Percentiles rank a stretch among this genome's conserved stretches.
Evolutionary conservation across 1,140 invertebrate genomes (phyloP).

Genomic region (Ips nitidus): DNA sequence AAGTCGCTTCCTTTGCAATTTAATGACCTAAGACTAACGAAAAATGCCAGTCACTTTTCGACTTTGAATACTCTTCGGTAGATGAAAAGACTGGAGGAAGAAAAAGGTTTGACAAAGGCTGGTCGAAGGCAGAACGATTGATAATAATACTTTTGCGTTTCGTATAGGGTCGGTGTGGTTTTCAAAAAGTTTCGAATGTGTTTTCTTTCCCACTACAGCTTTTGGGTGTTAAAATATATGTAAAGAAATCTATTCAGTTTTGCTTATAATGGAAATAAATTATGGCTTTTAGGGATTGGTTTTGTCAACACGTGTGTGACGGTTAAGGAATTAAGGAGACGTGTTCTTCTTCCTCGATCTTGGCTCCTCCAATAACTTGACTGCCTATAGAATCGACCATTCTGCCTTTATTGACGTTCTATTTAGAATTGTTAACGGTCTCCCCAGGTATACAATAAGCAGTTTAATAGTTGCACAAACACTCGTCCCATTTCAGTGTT

Average conservation of each 20-base stretch:
- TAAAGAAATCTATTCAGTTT: slow-evolving; percentile 41
- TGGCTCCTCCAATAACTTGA: no score
- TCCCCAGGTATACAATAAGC: no score
- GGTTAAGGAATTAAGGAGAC: slow-evolving; percentile 31
- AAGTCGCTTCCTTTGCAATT: slow-evolving; percentile 22
- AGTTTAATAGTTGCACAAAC: no score
- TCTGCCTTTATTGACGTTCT: no score
- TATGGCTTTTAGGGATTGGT: slow-evolving; percentile 39
- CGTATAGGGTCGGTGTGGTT: slow-evolving; percentile 42
- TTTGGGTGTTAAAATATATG: slow-evolving; percentile 39
- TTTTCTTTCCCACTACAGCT: slow-evolving; percentile 37
- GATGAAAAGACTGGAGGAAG: slow-evolving; percentile 1
- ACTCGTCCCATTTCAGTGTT: no score
- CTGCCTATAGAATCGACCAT: no score
- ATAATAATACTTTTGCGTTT: slow-evolving; percentile 27
- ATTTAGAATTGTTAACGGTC: no score
- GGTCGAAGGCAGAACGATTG: slow-evolving; percentile 32
- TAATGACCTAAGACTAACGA: slow-evolving; percentile 31
- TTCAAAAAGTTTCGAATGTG: slow-evolving; percentile 39
- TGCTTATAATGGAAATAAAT: slow-evolving; percentile 41
- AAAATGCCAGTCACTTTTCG: slow-evolving; percentile 9
- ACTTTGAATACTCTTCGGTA: slow-evolving; percentile 22
- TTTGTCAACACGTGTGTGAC: slow-evolving; percentile 45
- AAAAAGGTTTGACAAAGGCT: slow-evolving; percentile 42
- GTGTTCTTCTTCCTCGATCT: slow-evolving; percentile 18